Conservation (phyloP, 2,113 vertebrate genomes). For the Plotosus lineatus region DNA sequence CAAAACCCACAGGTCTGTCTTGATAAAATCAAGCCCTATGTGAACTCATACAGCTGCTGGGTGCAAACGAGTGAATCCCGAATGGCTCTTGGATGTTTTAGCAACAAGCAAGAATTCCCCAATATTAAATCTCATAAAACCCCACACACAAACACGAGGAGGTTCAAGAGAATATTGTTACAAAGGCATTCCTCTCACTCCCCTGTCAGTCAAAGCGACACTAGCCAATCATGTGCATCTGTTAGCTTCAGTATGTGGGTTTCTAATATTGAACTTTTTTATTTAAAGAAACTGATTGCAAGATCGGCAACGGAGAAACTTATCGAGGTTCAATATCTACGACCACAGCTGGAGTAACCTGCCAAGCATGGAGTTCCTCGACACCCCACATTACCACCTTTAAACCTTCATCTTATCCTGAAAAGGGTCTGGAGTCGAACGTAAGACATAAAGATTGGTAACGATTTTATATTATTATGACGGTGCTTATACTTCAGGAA, state of each 20-base stretch:
- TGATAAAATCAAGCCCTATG: not conserved
- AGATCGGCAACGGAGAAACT: slow-evolving; percentile 68
- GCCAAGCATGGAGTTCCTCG: slow-evolving; percentile 85
- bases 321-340: slow-evolving; percentile 83
- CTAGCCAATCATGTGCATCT: not conserved
- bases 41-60: not conserved
- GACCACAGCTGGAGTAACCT: slow-evolving; percentile 76
- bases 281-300: slow-evolving; percentile 76
- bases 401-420: slow-evolving; percentile 76
- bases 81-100: not conserved
- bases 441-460: slow-evolving; percentile 69
- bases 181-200: not conserved
- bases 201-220: not conserved
- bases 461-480: too few relatives aligned
- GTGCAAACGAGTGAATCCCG: not conserved
- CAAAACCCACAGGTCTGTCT: not conserved
- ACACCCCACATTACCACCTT: slow-evolving; percentile 83
- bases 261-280: not conserved
- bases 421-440: slow-evolving; percentile 81
- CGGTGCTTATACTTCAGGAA: too few relatives aligned
- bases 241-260: not conserved
- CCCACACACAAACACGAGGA: not conserved
- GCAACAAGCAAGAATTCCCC: not conserved
- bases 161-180: not conserved
- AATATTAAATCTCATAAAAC: too few relatives aligned